Evolutionary conservation across 2,888 invertebrate species (phyloP), one percentile per base, ranked within the genome.

Genomic region (Drosophila anomalipes): DNA sequence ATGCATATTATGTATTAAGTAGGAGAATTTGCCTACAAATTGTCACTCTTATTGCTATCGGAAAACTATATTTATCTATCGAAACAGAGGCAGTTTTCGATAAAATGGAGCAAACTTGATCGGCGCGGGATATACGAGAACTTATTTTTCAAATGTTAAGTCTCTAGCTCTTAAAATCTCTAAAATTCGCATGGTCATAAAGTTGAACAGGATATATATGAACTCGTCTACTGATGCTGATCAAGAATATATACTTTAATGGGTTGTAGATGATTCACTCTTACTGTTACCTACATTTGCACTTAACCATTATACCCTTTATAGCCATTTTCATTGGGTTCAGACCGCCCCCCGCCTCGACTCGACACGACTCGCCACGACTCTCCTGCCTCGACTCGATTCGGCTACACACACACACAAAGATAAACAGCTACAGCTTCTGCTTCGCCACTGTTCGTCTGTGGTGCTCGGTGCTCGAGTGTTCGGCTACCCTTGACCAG

Each of bases 401-500:
- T 16, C 47, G 47, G 47, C 22, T 26, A 19, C 56, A 52, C 28
- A 51, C 28, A 39, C 39, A 19, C 19, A n/a, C 3, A 37, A 10
- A 37, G 4, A 54, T 35, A 22, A 22, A 54, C 37, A 57, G 30
- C 30, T 22, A 16, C 32, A 58, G 41, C 35, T 44, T 16, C 54
- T 32, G 28, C 14, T 32, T 60, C 35, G 28, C 53, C 71, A 47
- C 47, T 30, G 65, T 41, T 62, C 28, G 52, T 44, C 51, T 47
- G 44, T 39, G 33, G n/a, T 26, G 52, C 12, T 49, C 22, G 62
- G 47, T 60, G 41, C 54, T 22, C 35, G 47, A 52, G 44, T 63
- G 44, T 33, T 39, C 66, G 58, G 37, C 61, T 57, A 69, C 70
- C 72, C 64, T 72, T 74, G 76, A 68, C 80, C 79, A 65, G 62